Evolutionary conservation across 1,140 invertebrate genomes (phyloP), one percentile per base, ranked within the genome.

Genomic region (Caenorhabditis brenneri): DNA sequence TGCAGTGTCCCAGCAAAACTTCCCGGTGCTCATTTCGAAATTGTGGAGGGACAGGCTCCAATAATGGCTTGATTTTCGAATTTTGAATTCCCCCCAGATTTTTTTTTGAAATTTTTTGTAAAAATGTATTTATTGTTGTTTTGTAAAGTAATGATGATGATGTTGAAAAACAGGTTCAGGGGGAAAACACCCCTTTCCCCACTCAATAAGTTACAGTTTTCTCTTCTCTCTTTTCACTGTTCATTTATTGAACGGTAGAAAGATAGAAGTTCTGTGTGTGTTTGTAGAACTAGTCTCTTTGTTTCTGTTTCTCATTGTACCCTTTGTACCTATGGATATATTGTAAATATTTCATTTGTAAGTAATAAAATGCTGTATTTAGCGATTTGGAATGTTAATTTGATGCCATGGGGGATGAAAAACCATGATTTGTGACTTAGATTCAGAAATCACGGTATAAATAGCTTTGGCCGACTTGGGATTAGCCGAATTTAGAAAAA

Each of bases 11-110:
- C 48, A 15, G 24, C 36, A 7, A 49, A 74, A 49, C 78, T 83
- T 19, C 82, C 82, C 15, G 31, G 65, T 9, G 82, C 65, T 24
- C 46, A 81, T 31, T 81, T 81, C 22, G 51, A 39, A 42, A 58
- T 83, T 83, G 33, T 69, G 15, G 69, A 78, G n/a, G 48, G 15
- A 6, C 51, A 9, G 0, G 33, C 51, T 51, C 48, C 36, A 24
- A 46, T 74, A 1, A 24, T 74, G 65, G 36, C 65, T n/a, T 42
- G 36, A 74, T 65, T 24, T 51, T 1, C 7, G 49, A 2, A n/a
- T n/a, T n/a, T n/a, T n/a, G n/a, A 51, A 19, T 3, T 51, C 48
- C 48, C 48, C 48, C 39, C 39, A n/a, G n/a, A n/a, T n/a, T n/a
- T n/a, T n/a, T n/a, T n/a, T n/a, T n/a, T n/a, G n/a, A n/a, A n/a